phyloP scores from a whole-genome alignment of 2,888 invertebrate genomes.

The Cartodere bifasciata region DNA sequence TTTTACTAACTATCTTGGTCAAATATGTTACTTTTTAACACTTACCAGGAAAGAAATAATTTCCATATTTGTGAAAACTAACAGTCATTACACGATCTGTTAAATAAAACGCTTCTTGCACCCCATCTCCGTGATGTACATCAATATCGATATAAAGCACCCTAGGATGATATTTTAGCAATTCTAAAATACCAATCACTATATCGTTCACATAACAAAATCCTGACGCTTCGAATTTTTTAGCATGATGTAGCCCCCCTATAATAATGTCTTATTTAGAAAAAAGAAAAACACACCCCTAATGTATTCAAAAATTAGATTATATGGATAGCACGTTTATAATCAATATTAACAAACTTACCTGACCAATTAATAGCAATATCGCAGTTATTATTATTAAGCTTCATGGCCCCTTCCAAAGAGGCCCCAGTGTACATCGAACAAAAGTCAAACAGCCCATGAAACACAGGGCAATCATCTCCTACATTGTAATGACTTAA shows the following conservation, averaged over 20 bases:
- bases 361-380: constrained; percentile 98
- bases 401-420: constrained; percentile 88
- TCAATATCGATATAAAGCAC: constrained; percentile 98
- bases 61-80: constrained; percentile 97
- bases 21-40: no score
- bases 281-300: background rate
- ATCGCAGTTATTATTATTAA: constrained; percentile 90
- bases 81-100: constrained; percentile 99
- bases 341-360: constrained; percentile 12
- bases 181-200: constrained; percentile 90
- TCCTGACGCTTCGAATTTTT: constrained; percentile 97
- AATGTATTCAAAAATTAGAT: background rate
- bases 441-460: constrained; percentile 97
- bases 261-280: constrained; percentile 9
- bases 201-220: constrained; percentile 99
- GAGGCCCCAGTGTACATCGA: constrained; percentile 98
- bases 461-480: constrained; percentile 92
- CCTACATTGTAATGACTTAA: constrained; percentile 93
- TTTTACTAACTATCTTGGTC: no score
- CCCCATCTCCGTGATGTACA: constrained; percentile 94
- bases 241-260: constrained; percentile 95
- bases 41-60: constrained; percentile 88
- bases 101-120: constrained; percentile 95
- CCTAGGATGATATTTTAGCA: constrained; percentile 84
- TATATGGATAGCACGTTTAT: no score